Evolutionary conservation across 2,797 vertebrate genomes (phyloP).

Genomic region (Eurystomus glaucurus): DNA sequence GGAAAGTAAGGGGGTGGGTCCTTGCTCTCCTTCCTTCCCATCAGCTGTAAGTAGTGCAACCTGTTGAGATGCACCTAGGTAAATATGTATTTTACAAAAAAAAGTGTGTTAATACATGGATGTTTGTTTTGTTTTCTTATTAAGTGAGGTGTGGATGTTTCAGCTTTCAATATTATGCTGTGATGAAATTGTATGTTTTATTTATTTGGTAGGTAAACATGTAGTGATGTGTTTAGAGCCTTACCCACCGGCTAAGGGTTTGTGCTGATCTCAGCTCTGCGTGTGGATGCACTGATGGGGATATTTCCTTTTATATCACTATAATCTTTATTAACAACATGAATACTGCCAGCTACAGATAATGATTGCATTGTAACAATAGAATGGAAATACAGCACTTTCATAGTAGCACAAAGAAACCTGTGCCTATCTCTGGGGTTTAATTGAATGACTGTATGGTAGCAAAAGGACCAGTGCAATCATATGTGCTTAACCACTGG

Average conservation of each 20-base stretch:
- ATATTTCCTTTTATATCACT: not conserved
- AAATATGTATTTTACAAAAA: not conserved
- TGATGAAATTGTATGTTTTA: not conserved
- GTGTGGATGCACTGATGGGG: not conserved
- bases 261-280: not conserved
- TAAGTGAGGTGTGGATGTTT: not conserved
- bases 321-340: not conserved
- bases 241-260: not conserved
- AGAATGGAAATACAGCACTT: not conserved
- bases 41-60: rapidly evolving
- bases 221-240: not conserved
- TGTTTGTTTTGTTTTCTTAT: not conserved
- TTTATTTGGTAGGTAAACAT: not conserved
- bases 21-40: not conserved
- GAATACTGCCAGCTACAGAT: not conserved
- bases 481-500: rapidly evolving
- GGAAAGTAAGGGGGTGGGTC: not conserved
- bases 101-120: not conserved
- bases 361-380: not conserved
- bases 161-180: not conserved
- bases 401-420: not conserved
- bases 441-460: not conserved
- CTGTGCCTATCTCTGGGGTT: not conserved
- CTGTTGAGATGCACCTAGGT: not conserved
- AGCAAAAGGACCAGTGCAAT: not conserved